Percentiles rank a stretch among this genome's conserved stretches.
phyloP scores from a whole-genome alignment of 35 echinoderm and acorn worm species.

The Ophiothrix spiculata region DNA sequence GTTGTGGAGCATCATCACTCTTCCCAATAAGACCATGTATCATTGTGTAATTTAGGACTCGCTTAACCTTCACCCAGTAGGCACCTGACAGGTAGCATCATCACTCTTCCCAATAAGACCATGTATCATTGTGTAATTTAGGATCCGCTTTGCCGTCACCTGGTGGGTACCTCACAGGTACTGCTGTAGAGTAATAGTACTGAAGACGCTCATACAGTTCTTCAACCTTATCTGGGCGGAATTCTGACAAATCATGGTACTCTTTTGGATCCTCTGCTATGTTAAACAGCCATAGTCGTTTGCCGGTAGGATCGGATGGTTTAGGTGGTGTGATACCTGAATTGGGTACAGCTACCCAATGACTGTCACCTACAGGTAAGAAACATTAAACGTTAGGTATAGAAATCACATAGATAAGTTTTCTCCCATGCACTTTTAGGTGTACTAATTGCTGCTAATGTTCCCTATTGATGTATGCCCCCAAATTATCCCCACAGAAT shows the following conservation, averaged over 20 bases:
- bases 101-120: constrained; percentile 29
- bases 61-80: too few relatives aligned
- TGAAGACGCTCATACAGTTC: constrained; percentile 6
- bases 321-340: constrained; percentile 19
- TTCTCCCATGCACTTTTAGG: not conserved
- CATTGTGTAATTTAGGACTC: too few relatives aligned
- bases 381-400: not conserved
- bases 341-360: constrained; percentile 42
- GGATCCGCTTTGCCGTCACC: constrained; percentile 15
- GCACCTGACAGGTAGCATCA: too few relatives aligned
- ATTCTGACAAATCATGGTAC: constrained; percentile 49
- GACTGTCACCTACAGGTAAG: constrained; percentile 31
- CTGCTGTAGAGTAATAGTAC: not conserved
- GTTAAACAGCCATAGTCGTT: constrained; percentile 70
- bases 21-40: too few relatives aligned
- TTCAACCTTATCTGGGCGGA: constrained; percentile 37
- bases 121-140: not conserved
- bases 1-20: too few relatives aligned
- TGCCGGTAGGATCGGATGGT: constrained; percentile 22
- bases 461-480: not conserved
- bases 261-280: constrained; percentile 67
- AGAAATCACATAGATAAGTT: not conserved
- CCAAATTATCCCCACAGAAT: too few relatives aligned
- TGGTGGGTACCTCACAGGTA: constrained; percentile 6
- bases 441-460: not conserved